A percentile compares a stretch with the other conserved stretches of the same genome.
phyloP scores from a whole-genome alignment of 2,797 vertebrate species.

The Mormyrops boulengeri region DNA sequence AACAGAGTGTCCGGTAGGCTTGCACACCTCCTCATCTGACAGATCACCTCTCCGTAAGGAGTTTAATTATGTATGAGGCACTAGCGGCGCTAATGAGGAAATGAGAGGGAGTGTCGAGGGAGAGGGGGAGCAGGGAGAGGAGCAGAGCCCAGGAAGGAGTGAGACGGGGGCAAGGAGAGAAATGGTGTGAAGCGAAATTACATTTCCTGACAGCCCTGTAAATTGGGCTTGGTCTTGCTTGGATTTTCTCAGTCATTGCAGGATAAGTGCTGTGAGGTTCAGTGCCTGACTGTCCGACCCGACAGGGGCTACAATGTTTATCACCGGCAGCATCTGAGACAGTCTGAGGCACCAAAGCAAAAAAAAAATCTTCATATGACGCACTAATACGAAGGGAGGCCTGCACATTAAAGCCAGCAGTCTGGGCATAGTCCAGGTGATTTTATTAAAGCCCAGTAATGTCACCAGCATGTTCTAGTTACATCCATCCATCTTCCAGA shows the following conservation, averaged over 20 bases:
- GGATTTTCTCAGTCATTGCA: slow-evolving; percentile 47
- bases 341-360: background rate
- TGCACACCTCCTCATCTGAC: slow-evolving; percentile 50
- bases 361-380: background rate
- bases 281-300: background rate
- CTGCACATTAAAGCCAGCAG: background rate
- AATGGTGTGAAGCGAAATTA: background rate
- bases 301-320: background rate
- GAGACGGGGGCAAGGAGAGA: slow-evolving; percentile 13
- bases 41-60: slow-evolving; percentile 74
- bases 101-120: slow-evolving; percentile 45
- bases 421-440: background rate
- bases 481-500: background rate
- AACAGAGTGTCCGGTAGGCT: background rate
- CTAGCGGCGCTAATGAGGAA: slow-evolving; percentile 62
- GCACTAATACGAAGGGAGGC: background rate
- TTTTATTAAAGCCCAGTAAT: background rate
- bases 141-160: background rate
- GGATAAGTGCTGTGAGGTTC: background rate
- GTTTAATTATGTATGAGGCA: slow-evolving; percentile 76
- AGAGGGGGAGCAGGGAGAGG: slow-evolving; percentile 19
- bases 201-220: slow-evolving; percentile 48
- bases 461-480: background rate
- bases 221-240: slow-evolving; percentile 51
- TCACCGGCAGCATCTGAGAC: background rate